Evolutionary conservation across 2,888 invertebrate genomes (phyloP), one percentile per base, ranked within the genome.

Genomic region (Germaria angustata): DNA sequence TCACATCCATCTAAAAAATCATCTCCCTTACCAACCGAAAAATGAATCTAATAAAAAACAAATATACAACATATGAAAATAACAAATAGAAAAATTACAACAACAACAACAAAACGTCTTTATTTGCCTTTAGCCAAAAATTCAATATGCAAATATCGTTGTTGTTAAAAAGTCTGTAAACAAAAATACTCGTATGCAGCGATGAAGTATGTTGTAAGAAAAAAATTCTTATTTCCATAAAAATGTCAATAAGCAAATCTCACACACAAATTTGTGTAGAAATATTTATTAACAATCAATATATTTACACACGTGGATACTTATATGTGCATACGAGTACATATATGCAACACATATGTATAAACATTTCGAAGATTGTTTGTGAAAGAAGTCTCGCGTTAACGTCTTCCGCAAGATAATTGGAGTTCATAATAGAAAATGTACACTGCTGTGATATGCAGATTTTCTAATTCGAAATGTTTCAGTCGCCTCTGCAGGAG

Each of bases 61-160:
- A 59, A 49, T 28, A 39, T 44, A 1, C 66, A 7, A 46, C 22
- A 53, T 39, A 71, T 46, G 7, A 59, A 59, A 71, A 44, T 22
- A n/a, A 6, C 24, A 44, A 69, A 44, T 55, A n/a, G 39, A 55
- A 55, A 69, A 7, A 55, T 28, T 1, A 36, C 22, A 66, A 44
- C n/a, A n/a, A n/a, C n/a, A n/a, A n/a, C n/a, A n/a, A n/a, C n/a
- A n/a, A n/a, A n/a, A 28, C 3, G 6, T 28, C 6, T 5, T 28
- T 28, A 5, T 28, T 28, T 28, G 28, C 28, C 57, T 69, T 57
- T 20, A 49, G 71, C 59, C 4, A 17, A 36, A 46, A 72, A 49
- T 59, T 57, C 34, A 71, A 71, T 46, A 71, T 36, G 34, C 24
- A 41, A 24, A 59, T 59, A 49, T 71, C 15, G 24, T n/a, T 53